Evolutionary conservation across 2,113 vertebrate species (phyloP).

Genomic region (Macroglossus sobrinus): DNA sequence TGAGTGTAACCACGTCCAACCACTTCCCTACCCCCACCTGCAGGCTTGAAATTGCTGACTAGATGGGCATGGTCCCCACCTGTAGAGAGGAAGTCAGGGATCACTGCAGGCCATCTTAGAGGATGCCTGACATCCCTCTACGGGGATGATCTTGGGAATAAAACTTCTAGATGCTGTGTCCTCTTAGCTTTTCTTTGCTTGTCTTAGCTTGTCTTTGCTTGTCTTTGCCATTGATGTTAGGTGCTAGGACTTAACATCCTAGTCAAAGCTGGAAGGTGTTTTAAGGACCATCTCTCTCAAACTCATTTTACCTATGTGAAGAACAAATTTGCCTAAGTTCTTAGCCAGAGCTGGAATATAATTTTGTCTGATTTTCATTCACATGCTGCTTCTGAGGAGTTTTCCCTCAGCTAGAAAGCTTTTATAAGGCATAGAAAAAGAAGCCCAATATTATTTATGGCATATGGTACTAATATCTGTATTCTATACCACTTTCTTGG

Average conservation of each 20-base stretch:
- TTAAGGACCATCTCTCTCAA: conserved; percentile 36
- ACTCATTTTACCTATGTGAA: conserved; percentile 19
- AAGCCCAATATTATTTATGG: neutral
- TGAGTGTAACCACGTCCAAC: conserved; percentile 2
- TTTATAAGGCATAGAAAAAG: conserved; percentile 19
- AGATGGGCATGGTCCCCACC: neutral
- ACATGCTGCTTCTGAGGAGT: neutral
- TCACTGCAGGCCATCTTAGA: neutral
- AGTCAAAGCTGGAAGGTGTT: neutral
- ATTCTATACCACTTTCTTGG: neutral
- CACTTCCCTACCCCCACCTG: conserved; percentile 21
- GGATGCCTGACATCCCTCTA: neutral
- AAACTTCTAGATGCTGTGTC: neutral
- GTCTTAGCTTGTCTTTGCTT: neutral
- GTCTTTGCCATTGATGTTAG: conserved; percentile 15
- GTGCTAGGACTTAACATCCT: neutral
- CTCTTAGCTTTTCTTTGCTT: conserved; percentile 19
- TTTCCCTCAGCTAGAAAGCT: neutral
- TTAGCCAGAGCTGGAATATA: neutral
- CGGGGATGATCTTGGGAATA: neutral
- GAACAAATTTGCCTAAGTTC: conserved; percentile 4
- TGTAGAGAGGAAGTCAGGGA: neutral
- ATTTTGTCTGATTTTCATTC: conserved; percentile 27
- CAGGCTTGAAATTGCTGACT: conserved; percentile 39
- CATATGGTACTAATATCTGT: neutral